Evolutionary conservation across 2,113 vertebrate genomes (phyloP).

Genomic region (Brachyistius frenatus): DNA sequence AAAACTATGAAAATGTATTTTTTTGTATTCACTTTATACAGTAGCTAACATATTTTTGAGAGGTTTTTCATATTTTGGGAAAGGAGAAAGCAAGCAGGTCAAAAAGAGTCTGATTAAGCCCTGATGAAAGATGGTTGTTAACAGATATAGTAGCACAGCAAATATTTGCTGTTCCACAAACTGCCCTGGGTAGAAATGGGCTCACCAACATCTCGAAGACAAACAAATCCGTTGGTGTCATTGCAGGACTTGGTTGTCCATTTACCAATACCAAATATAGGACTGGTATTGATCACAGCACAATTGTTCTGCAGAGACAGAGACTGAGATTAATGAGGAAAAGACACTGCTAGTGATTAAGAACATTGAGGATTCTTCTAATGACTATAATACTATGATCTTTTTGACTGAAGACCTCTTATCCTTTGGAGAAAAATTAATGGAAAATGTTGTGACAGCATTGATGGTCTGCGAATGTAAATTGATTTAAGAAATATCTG

Average conservation of each 20-base stretch:
- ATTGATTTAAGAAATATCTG: too few relatives aligned
- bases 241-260: conserved; percentile 86
- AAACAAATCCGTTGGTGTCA: conserved; percentile 85
- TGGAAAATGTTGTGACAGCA: too few relatives aligned
- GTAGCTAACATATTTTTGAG: too few relatives aligned
- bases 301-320: conserved; percentile 69
- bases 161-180: neutral
- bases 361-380: too few relatives aligned
- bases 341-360: neutral
- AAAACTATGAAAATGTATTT: too few relatives aligned
- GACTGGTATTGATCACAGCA: conserved; percentile 79
- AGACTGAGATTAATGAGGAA: neutral
- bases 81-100: neutral
- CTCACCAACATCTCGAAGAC: conserved; percentile 84
- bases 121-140: fast-evolving
- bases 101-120: fast-evolving
- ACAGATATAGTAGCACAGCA: neutral
- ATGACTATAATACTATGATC: too few relatives aligned
- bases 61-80: too few relatives aligned
- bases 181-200: fast-evolving
- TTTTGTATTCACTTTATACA: too few relatives aligned
- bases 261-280: conserved; percentile 74
- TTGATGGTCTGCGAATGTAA: too few relatives aligned
- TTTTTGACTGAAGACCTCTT: too few relatives aligned
- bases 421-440: too few relatives aligned